phyloP scores from a whole-genome alignment of 1,140 invertebrate genomes.

The Panonychus citri region DNA sequence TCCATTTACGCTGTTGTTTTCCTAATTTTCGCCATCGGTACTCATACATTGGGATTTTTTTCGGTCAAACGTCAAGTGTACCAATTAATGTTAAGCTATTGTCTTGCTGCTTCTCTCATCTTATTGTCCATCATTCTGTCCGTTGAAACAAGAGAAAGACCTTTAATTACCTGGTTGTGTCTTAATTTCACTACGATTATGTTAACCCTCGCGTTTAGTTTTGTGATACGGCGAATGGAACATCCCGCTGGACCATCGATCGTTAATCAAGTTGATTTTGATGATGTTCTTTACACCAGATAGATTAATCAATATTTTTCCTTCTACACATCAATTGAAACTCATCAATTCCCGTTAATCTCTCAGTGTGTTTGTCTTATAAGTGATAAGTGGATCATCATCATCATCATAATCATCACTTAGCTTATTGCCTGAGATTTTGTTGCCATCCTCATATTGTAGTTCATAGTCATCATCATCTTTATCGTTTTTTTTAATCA shows the following conservation, averaged over 20 bases:
- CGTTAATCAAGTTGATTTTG: neutral
- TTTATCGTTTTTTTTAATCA: too few relatives aligned
- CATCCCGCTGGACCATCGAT: neutral
- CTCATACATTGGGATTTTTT: neutral
- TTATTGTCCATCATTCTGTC: neutral
- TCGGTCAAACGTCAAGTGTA: neutral
- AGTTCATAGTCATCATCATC: too few relatives aligned
- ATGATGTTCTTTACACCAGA: neutral
- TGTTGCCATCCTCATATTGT: too few relatives aligned
- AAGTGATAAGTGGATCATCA: too few relatives aligned
- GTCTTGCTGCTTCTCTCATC: neutral
- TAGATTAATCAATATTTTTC: neutral
- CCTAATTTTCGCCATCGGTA: neutral
- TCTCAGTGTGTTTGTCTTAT: too few relatives aligned
- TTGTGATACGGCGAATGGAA: neutral
- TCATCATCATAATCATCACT: too few relatives aligned
- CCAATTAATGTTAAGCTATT: neutral
- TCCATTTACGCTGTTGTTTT: neutral
- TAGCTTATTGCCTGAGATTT: too few relatives aligned
- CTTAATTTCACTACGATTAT: neutral
- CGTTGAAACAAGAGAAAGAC: neutral
- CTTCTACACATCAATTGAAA: neutral
- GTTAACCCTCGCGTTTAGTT: neutral
- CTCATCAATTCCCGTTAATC: too few relatives aligned
- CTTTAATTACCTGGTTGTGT: neutral